phyloP scores from a whole-genome alignment of 2,888 invertebrate genomes.

The Agriopis leucophaearia region DNA sequence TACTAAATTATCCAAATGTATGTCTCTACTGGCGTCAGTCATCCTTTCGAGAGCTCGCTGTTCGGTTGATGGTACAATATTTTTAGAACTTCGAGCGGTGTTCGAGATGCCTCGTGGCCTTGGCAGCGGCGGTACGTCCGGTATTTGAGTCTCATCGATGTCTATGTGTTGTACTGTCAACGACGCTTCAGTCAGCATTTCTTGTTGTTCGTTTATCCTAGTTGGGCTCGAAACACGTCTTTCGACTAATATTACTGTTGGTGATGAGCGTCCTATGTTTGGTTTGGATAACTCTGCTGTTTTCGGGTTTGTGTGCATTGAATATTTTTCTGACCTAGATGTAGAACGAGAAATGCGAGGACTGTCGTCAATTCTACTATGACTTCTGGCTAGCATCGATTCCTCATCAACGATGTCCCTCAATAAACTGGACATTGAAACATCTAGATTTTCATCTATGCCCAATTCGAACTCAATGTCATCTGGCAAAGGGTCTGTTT shows the following conservation, averaged over 20 bases:
- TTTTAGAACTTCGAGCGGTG: slow-evolving; percentile 54
- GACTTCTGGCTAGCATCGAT: slow-evolving; percentile 79
- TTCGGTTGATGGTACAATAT: slow-evolving; percentile 51
- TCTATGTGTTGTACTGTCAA: slow-evolving; percentile 89
- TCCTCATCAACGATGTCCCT: slow-evolving; percentile 84
- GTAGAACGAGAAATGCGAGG: slow-evolving; percentile 80
- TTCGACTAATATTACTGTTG: slow-evolving; percentile 87
- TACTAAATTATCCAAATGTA: slow-evolving; percentile 78
- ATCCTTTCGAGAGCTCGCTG: slow-evolving; percentile 72
- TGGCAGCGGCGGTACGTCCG: slow-evolving; percentile 80
- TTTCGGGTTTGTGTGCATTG: slow-evolving; percentile 85
- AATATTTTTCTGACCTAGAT: slow-evolving; percentile 86
- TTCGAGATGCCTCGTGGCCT: slow-evolving; percentile 61
- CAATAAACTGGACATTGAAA: slow-evolving; percentile 80
- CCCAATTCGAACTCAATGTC: slow-evolving; percentile 90
- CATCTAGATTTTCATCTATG: slow-evolving; percentile 77
- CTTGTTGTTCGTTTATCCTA: slow-evolving; percentile 85
- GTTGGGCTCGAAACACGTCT: slow-evolving; percentile 87
- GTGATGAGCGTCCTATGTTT: slow-evolving; percentile 85
- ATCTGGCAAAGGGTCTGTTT: slow-evolving; percentile 94
- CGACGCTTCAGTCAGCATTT: slow-evolving; percentile 89
- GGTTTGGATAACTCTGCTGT: slow-evolving; percentile 85
- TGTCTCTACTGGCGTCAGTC: slow-evolving; percentile 67
- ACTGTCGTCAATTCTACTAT: slow-evolving; percentile 81
- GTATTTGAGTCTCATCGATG: slow-evolving; percentile 78